Base-by-base conservation (phyloP, 1,140 invertebrate species). In the Aphis gossypii region DNA sequence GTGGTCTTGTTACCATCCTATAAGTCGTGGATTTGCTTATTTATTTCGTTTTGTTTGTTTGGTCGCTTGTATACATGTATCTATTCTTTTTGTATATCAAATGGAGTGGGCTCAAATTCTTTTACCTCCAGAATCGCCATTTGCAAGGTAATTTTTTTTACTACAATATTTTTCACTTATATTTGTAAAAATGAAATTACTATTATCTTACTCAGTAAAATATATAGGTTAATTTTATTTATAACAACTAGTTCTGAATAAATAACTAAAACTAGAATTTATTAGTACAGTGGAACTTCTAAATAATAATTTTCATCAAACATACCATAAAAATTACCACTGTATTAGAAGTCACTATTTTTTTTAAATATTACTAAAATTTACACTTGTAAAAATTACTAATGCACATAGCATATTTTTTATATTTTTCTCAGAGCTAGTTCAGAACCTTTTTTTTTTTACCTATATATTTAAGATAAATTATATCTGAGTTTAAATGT, bases 71-170 rank as follows among this genome's bases (percentile, higher is more conserved):
- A 94, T 97, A 30, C 98, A 99, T 95, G 96, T 98, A 87, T 94
- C 97, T 0, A 95, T 96, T 9, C 95, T 99, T n/a, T 97, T 98
- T 94, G 95, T 97, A 3, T 99, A 99, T 95, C 98, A 99, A 95
- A 97, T 98, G 94, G 96, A 98, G 94, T 98, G 97, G 96, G 96
- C 97, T 91, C 97, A 99, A 94, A 96, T 97, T 48, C 95, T 97
- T 11, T 95, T 99, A 84, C 96, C 96, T 23, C 96, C 96, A 0
- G 97, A 97, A 95, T 97, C 96, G 94, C 95, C 96, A 5, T 96
- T 97, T 95, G 96, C 97, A 18, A 97, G 97, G 97, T 97, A 95
- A 35, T 76, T 76, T n/a, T 35, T 68, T 30, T n/a, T 11, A 4
- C 60, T 68, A 18, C 30, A 76, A 76, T 14, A 76, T 68, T n/a